phyloP scores from a whole-genome alignment of 2,888 invertebrate genomes.

The Melanotus villosus region DNA sequence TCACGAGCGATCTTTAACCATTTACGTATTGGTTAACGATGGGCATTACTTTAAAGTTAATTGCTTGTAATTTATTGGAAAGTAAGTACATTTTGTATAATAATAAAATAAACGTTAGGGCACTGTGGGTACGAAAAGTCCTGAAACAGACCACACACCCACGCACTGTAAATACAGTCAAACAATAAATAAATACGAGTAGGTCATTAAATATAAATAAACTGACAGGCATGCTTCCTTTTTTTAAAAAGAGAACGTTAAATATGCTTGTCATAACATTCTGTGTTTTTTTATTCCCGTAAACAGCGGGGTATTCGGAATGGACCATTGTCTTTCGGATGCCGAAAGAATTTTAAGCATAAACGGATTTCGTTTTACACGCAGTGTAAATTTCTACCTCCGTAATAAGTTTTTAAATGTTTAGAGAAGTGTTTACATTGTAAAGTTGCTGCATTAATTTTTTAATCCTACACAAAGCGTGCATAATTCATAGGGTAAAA shows the following conservation, averaged over 20 bases:
- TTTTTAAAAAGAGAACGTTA: conserved; percentile 52
- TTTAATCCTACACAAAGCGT: conserved; percentile 21
- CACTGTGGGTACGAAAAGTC: conserved; percentile 10
- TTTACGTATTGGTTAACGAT: conserved; percentile 6
- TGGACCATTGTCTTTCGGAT: conserved; percentile 56
- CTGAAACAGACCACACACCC: conserved; percentile 54
- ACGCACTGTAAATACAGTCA: conserved; percentile 52
- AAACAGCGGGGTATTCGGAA: conserved; percentile 53
- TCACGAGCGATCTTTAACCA: neutral
- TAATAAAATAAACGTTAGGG: neutral
- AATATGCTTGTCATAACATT: conserved; percentile 58
- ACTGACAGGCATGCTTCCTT: conserved; percentile 52
- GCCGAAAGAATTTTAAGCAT: conserved; percentile 55
- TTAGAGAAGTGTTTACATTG: conserved; percentile 12
- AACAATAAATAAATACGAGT: conserved; percentile 54
- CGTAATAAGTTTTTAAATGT: conserved; percentile 37
- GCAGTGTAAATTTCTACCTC: conserved; percentile 49
- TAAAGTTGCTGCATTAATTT: neutral
- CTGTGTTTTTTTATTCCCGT: conserved; percentile 47
- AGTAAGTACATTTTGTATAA: neutral
- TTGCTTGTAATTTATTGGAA: neutral
- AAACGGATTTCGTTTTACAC: conserved; percentile 41
- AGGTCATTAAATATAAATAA: conserved; percentile 55
- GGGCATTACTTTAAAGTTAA: neutral
- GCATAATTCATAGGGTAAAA: conserved; percentile 31